A percentile compares a stretch with the other conserved stretches of the same genome.
Evolutionary conservation across 2,888 invertebrate species (phyloP).

Genomic region (Neocrepidodera transversa): DNA sequence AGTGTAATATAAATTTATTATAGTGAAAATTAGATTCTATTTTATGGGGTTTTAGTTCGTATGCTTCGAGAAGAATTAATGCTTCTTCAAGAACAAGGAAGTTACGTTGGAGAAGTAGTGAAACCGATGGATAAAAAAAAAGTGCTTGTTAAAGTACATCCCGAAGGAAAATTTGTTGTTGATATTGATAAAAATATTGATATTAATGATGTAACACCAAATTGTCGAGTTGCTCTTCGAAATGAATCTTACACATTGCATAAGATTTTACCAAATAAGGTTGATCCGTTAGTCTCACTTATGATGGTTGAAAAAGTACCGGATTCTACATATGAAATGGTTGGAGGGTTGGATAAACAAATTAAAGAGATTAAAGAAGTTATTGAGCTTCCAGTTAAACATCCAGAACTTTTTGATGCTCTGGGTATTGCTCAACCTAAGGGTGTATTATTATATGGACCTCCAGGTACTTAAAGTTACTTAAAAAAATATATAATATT

Average conservation of each 20-base stretch:
- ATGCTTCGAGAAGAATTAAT: conserved; percentile 97
- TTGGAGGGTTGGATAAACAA: conserved; percentile 98
- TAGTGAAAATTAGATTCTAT: not conserved
- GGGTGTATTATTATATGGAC: conserved; percentile 96
- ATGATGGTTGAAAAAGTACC: conserved; percentile 99
- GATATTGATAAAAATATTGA: conserved; percentile 99
- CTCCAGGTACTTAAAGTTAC: too few species aligned
- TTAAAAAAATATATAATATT: not conserved
- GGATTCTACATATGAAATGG: conserved; percentile 99
- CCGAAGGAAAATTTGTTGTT: conserved; percentile 99
- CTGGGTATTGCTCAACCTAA: conserved; percentile 96
- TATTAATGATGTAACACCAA: conserved; percentile 96
- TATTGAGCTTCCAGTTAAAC: conserved; percentile 98
- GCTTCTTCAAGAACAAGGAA: conserved; percentile 95
- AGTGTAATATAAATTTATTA: not conserved
- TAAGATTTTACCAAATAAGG: conserved; percentile 98
- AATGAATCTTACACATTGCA: conserved; percentile 99
- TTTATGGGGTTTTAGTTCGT: conserved; percentile 79
- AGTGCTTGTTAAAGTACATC: conserved; percentile 98
- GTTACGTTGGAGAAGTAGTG: conserved; percentile 99
- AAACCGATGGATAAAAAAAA: conserved; percentile 99
- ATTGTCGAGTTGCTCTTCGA: conserved; percentile 95
- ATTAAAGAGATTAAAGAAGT: conserved; percentile 99
- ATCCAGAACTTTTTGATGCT: conserved; percentile 99
- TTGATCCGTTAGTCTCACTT: conserved; percentile 97